These are phyloP conservation scores for Anastrepha ludens DNA, from an alignment of 1,140 invertebrate species.

Conservation along the genomic window DNA sequence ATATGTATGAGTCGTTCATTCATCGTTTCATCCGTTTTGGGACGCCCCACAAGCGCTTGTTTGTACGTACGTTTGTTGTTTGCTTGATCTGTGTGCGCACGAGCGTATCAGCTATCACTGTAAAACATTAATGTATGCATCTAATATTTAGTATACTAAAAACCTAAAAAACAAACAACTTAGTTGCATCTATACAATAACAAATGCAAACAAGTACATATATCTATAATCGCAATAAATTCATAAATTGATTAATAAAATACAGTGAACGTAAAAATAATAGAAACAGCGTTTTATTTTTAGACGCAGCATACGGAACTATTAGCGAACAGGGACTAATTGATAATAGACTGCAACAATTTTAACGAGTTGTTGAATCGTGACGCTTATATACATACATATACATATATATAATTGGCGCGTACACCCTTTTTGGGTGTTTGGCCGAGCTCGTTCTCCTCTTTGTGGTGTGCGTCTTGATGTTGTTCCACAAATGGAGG, in stretches of 20 bases:
- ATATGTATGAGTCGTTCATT: constrained; percentile 2
- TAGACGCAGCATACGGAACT: not conserved
- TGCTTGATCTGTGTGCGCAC: constrained; percentile 21
- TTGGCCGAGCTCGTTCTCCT: too few species aligned
- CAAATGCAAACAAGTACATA: constrained; percentile 46
- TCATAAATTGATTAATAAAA: constrained; percentile 53
- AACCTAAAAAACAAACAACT: not conserved
- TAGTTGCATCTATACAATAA: constrained; percentile 42
- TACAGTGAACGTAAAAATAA: constrained; percentile 46
- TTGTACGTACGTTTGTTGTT: not conserved
- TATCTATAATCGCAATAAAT: constrained; percentile 54
- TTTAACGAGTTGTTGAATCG: too few species aligned
- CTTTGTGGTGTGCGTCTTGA: too few species aligned
- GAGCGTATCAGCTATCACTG: not conserved
- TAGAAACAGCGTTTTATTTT: not conserved
- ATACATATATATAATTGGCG: too few species aligned
- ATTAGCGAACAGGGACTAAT: too few species aligned
- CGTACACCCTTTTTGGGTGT: too few species aligned
- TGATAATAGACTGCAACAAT: too few species aligned
- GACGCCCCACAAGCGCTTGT: not conserved
- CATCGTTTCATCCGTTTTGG: not conserved
- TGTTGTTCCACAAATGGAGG: too few species aligned
- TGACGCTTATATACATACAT: too few species aligned
- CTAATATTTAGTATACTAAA: constrained; percentile 28
- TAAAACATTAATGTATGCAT: not conserved